Conservation (phyloP, 2,888 invertebrate genomes). For the Andricus curvator region DNA sequence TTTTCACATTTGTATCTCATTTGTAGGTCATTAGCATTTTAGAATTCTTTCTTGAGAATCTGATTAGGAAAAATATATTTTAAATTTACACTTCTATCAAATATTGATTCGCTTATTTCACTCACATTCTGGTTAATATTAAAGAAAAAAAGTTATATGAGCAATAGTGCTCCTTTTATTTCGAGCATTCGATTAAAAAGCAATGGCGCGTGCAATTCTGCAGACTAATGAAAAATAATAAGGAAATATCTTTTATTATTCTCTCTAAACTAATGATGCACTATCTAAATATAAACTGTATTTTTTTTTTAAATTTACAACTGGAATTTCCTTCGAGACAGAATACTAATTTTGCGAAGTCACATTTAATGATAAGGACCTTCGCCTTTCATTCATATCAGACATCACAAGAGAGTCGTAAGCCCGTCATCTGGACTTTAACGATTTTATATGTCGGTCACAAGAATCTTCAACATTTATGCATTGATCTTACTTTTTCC, state of each 20-base stretch:
- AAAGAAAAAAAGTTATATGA: too few relatives aligned
- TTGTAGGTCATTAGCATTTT: too few relatives aligned
- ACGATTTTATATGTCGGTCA: background rate
- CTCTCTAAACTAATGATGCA: background rate
- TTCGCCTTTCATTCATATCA: conserved; percentile 8
- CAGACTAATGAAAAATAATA: conserved; percentile 27
- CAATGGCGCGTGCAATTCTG: background rate
- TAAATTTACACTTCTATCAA: background rate
- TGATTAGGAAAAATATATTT: background rate
- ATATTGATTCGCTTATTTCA: too few relatives aligned
- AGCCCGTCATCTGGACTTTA: background rate
- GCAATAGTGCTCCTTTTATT: too few relatives aligned
- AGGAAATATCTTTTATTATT: background rate
- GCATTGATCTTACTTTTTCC: background rate
- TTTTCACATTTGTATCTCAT: too few relatives aligned
- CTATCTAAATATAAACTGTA: background rate
- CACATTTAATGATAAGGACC: background rate
- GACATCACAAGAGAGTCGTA: background rate
- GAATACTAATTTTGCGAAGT: background rate
- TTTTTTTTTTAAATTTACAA: background rate
- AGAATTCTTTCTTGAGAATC: too few relatives aligned
- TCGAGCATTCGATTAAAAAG: background rate
- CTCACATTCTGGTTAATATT: too few relatives aligned
- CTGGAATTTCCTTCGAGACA: background rate
- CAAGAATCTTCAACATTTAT: conserved; percentile 18